Conservation (phyloP, 2,113 vertebrate species). For the Hiodon tergisus region DNA sequence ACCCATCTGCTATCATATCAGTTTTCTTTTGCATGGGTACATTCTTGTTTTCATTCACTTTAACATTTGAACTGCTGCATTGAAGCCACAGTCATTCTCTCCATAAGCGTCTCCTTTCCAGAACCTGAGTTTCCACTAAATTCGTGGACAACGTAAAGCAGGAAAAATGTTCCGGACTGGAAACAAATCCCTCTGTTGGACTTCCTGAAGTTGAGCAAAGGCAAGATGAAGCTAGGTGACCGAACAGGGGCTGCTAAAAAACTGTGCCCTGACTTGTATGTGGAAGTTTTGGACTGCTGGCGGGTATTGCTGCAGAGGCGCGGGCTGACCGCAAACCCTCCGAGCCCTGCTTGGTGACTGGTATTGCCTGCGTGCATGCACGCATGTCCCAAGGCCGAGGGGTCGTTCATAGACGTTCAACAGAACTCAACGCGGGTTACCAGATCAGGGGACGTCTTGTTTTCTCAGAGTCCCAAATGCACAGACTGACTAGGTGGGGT, state of each 20-base stretch:
- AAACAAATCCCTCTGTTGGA: neutral
- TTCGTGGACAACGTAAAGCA: too few relatives aligned
- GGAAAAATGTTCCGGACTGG: neutral
- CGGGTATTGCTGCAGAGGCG: neutral
- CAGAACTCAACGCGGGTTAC: neutral
- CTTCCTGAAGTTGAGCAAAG: neutral
- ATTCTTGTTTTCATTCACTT: conserved; percentile 12
- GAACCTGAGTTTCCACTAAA: too few relatives aligned
- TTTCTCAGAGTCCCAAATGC: neutral
- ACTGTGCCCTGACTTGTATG: neutral
- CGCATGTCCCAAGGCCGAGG: too few relatives aligned
- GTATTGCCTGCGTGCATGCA: too few relatives aligned
- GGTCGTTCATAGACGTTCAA: neutral
- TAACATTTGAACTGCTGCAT: neutral
- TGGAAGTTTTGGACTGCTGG: neutral
- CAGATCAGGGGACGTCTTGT: neutral
- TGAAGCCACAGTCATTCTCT: neutral
- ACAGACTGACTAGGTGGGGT: neutral
- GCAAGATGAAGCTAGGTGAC: neutral
- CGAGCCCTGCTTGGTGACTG: too few relatives aligned
- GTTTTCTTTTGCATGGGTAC: conserved; percentile 32
- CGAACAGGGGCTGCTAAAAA: neutral
- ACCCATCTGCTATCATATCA: conserved; percentile 57
- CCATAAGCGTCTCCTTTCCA: neutral
- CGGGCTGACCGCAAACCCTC: neutral